phyloP scores from a whole-genome alignment of 2,113 vertebrate species.

The Parotia lawesii region DNA sequence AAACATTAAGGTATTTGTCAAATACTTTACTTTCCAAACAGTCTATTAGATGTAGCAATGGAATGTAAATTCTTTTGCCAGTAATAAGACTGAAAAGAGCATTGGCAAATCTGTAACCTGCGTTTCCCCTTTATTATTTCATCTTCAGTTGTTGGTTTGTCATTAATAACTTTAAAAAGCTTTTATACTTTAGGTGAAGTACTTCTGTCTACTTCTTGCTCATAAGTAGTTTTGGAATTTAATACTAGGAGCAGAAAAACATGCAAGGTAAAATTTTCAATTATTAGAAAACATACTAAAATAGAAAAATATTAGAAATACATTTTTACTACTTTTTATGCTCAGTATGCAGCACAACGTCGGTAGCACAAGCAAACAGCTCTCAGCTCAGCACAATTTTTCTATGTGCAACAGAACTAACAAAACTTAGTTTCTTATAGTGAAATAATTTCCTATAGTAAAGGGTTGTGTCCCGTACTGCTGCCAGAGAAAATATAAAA shows the following conservation, averaged over 20 bases:
- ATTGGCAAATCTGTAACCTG: background rate
- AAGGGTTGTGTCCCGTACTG: background rate
- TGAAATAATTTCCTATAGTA: background rate
- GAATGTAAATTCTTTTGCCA: background rate
- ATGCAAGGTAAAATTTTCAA: background rate
- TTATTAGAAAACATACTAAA: background rate
- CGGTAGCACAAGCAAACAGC: background rate
- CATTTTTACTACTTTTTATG: background rate
- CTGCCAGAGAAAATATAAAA: background rate
- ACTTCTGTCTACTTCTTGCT: background rate
- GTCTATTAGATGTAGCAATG: background rate
- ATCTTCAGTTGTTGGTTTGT: background rate
- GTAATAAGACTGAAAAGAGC: background rate
- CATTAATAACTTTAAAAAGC: background rate
- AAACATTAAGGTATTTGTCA: background rate
- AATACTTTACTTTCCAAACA: background rate
- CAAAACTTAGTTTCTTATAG: background rate
- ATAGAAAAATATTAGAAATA: background rate
- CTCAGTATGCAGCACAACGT: background rate
- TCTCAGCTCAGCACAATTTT: background rate
- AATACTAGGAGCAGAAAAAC: background rate
- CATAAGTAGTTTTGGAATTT: background rate
- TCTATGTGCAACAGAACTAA: background rate
- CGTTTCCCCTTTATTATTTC: background rate
- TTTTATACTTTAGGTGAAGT: background rate